These are phyloP conservation scores for Trachops cirrhosus DNA, from an alignment of 2,797 vertebrate genomes.

Conservation along the genomic window DNA sequence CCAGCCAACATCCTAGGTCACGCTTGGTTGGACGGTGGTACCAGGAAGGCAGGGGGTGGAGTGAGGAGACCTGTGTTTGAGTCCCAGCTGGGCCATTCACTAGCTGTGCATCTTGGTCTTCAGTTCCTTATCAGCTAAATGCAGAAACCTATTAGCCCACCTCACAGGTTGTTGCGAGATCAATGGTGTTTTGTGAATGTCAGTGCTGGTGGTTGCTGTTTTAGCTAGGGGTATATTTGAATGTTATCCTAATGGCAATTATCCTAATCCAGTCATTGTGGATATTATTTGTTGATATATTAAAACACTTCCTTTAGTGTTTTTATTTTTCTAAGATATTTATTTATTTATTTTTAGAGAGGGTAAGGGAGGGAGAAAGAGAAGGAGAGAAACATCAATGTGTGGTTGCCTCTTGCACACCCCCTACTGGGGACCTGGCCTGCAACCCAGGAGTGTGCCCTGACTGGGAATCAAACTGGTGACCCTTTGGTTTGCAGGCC, in stretches of 20 bases:
- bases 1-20: background rate
- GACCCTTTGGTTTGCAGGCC: too few relatives aligned
- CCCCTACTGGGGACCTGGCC: too few relatives aligned
- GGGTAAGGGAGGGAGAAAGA: too few relatives aligned
- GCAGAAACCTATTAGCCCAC: background rate
- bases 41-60: background rate
- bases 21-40: background rate
- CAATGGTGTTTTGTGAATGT: accelerated
- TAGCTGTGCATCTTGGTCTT: background rate
- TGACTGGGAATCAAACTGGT: too few relatives aligned
- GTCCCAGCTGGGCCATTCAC: background rate
- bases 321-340: too few relatives aligned
- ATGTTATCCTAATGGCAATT: background rate
- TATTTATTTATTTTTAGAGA: too few relatives aligned
- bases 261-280: background rate
- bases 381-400: too few relatives aligned
- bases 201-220: background rate
- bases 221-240: background rate
- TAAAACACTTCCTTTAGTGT: background rate
- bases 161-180: background rate
- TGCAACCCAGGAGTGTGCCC: too few relatives aligned
- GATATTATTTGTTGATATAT: background rate
- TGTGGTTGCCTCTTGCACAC: too few relatives aligned
- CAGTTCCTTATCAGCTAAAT: background rate
- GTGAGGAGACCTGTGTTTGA: background rate